These are phyloP conservation scores for Sardina pilchardus DNA, from an alignment of 2,113 vertebrate species.

Conservation along the genomic window DNA sequence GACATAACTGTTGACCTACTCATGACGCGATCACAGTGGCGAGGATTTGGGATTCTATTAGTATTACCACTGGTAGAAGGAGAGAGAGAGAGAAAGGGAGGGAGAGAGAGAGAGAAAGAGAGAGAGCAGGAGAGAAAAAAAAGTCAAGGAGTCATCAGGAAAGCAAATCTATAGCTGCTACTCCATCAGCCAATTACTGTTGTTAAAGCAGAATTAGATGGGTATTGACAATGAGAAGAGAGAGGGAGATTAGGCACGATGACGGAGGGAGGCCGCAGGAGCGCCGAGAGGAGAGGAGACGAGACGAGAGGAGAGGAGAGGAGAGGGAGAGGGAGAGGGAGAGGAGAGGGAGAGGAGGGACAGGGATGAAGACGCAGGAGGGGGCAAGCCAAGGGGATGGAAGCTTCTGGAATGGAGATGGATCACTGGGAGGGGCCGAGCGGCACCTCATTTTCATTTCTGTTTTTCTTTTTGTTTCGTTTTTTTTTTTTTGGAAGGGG, in stretches of 20 bases:
- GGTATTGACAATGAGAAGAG: conserved; percentile 97
- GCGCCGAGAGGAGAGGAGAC: conserved; percentile 49
- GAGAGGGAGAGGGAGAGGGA: neutral
- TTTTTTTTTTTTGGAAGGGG: neutral
- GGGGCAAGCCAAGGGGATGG: neutral
- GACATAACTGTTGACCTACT: conserved; percentile 98
- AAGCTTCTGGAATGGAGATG: conserved; percentile 10
- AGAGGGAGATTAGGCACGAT: conserved; percentile 85
- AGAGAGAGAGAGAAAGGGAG: neutral
- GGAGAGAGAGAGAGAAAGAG: neutral
- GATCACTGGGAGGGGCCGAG: neutral
- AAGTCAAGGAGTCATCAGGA: conserved; percentile 99
- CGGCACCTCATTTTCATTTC: neutral
- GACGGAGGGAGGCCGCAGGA: conserved; percentile 66
- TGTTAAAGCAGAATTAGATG: conserved; percentile 99
- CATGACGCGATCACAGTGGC: conserved; percentile 92
- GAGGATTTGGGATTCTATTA: conserved; percentile 99
- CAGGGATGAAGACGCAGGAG: conserved; percentile 30
- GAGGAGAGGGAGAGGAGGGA: neutral
- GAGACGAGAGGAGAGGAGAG: conserved; percentile 22
- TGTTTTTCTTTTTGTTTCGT: neutral
- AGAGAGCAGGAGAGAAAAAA: conserved; percentile 69
- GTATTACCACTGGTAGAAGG: conserved; percentile 86
- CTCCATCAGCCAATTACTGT: conserved; percentile 99
- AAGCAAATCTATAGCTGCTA: conserved; percentile 99